Evolutionary conservation across 2,113 vertebrate species (phyloP), one percentile per base, ranked within the genome.

Genomic region (Rhineura floridana): DNA sequence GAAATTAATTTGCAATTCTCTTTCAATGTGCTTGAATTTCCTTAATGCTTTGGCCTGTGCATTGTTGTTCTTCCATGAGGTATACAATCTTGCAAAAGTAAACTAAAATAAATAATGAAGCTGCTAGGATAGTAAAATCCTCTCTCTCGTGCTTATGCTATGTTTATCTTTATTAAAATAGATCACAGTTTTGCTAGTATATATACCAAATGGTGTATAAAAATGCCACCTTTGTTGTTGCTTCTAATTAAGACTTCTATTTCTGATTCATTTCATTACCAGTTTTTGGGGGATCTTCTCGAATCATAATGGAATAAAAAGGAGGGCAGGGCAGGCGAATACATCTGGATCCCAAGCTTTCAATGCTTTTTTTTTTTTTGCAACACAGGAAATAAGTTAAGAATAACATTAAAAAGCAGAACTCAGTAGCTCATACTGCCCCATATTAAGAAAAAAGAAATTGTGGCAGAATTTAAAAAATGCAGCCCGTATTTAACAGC

Each of bases 131-230:
- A 88, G 87, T 93, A 91, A 46, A 23, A 75, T 17, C 13, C 81
- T 86, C 48, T 1, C 50, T 91, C 44, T 80, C 72, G 76, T 92
- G 90, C 93, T 91, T 92, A 83, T 93, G 81, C 83, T 91, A 88
- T 90, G 83, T 93, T 94, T 91, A 91, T 93, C 89, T 90, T 92
- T 90, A 93, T 92, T 93, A 96, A 95, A 96, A 95, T 95, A 94
- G 86, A 85, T 44, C 90, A 91, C 50, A 90, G 65, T 89, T 91
- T 87, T 95, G 91, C 30, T 87, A 6, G 39, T 25, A 42, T 33
- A 46, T 55, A 3, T 10, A 73, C 92, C 93, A 95, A 90, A 87
- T 93, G 92, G 90, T 88, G 92, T 93, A 89, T 77, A 93, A 94
- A 65, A 94, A 94, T 93, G 93, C 78, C 62, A 92, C 90, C 93